These are phyloP conservation scores for Morone chrysops DNA, from an alignment of 2,113 vertebrate genomes.

Conservation along the genomic window DNA sequence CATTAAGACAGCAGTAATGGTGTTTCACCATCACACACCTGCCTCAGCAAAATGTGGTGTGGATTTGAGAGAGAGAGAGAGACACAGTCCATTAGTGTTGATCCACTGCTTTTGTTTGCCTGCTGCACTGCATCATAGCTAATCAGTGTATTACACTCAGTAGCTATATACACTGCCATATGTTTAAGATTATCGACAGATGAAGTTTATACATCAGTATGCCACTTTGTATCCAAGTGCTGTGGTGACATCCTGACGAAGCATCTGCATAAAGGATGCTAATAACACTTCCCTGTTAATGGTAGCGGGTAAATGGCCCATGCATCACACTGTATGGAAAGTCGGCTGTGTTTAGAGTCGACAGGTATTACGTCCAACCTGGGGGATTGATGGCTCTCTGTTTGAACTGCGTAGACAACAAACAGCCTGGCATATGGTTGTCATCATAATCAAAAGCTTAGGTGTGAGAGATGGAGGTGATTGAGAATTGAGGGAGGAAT, in stretches of 20 bases:
- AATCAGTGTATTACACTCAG: slow-evolving; percentile 33
- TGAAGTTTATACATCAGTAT: slow-evolving; percentile 16
- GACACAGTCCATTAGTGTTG: slow-evolving; percentile 38
- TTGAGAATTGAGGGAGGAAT: slow-evolving; percentile 16
- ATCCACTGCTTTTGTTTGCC: slow-evolving; percentile 53
- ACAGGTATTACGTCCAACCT: slow-evolving; percentile 18
- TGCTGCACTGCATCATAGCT: slow-evolving; percentile 51
- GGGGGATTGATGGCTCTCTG: slow-evolving; percentile 36
- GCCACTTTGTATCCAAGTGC: slow-evolving; percentile 18
- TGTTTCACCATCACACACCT: slow-evolving; percentile 66
- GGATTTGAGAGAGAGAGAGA: slow-evolving; percentile 12
- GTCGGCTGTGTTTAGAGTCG: slow-evolving; percentile 4
- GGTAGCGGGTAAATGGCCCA: slow-evolving; percentile 40
- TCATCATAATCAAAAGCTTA: slow-evolving; percentile 35
- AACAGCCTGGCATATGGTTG: slow-evolving; percentile 29
- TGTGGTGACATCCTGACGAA: slow-evolving; percentile 32
- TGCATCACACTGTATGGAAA: slow-evolving; percentile 38
- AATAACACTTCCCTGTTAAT: slow-evolving; percentile 31
- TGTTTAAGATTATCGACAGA: slow-evolving; percentile 33
- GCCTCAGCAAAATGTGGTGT: slow-evolving; percentile 50
- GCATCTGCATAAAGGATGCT: slow-evolving; percentile 30
- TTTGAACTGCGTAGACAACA: slow-evolving; percentile 1
- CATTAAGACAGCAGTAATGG: slow-evolving; percentile 68
- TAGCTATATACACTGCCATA: background rate
- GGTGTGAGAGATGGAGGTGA: slow-evolving; percentile 28